These are phyloP conservation scores for Scylla paramamosain DNA, from an alignment of 1,140 invertebrate species.

Conservation along the genomic window DNA sequence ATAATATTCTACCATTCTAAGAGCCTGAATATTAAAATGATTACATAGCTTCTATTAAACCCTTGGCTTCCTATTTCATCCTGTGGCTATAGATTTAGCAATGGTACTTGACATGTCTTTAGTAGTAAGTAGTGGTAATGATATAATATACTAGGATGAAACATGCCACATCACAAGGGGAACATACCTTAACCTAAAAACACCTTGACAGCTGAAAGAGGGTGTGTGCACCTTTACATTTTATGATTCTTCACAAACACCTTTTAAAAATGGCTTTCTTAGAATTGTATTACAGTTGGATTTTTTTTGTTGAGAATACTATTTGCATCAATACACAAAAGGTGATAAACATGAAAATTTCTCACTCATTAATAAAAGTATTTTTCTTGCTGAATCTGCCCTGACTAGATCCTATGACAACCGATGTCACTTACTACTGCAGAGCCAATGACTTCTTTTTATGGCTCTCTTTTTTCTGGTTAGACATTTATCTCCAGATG, in stretches of 20 bases:
- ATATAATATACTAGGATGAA: constrained; percentile 73
- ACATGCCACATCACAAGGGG: constrained; percentile 70
- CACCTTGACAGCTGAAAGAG: constrained; percentile 71
- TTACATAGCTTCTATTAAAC: constrained; percentile 70
- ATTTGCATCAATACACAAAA: constrained; percentile 56
- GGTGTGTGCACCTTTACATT: constrained; percentile 73
- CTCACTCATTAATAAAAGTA: constrained; percentile 65
- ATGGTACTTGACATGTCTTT: constrained; percentile 66
- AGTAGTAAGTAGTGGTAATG: constrained; percentile 63
- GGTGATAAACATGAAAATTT: constrained; percentile 65
- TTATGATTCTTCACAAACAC: constrained; percentile 65
- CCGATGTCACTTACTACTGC: constrained; percentile 66
- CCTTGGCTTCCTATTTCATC: constrained; percentile 64
- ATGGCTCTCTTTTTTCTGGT: constrained; percentile 36
- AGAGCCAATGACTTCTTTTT: constrained; percentile 36
- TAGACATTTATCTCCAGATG: constrained; percentile 49
- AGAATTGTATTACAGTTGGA: constrained; percentile 47
- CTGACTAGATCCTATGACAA: constrained; percentile 75
- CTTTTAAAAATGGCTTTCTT: constrained; percentile 68
- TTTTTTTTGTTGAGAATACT: constrained; percentile 56
- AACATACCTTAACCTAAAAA: constrained; percentile 62
- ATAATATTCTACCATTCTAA: constrained; percentile 69
- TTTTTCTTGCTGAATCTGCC: constrained; percentile 54
- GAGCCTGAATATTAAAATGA: constrained; percentile 71
- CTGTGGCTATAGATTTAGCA: constrained; percentile 63